A percentile compares a stretch with the other conserved stretches of the same genome.
These are phyloP conservation scores for Pteromalus puparum DNA, from an alignment of 1,140 invertebrate genomes.

Conservation along the genomic window DNA sequence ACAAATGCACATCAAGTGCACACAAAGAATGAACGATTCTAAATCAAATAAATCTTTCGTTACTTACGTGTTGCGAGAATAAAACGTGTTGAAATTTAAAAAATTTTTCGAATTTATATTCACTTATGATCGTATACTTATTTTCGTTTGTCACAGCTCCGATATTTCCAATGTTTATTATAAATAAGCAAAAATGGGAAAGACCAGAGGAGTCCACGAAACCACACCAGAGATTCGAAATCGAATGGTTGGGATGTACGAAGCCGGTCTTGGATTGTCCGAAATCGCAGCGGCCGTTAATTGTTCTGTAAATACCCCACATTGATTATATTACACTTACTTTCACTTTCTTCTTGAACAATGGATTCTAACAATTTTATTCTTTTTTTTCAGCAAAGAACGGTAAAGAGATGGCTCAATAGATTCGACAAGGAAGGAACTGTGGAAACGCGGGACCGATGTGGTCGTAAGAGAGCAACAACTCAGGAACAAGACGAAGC, in stretches of 20 bases:
- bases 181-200: conserved; percentile 63
- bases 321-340: neutral
- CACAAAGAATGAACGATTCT: no score
- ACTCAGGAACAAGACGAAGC: conserved; percentile 72
- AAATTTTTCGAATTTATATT: no score
- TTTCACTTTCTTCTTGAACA: neutral
- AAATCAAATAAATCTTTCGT: no score
- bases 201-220: conserved; percentile 73
- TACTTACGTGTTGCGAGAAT: no score
- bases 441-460: conserved; percentile 71
- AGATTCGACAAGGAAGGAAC: conserved; percentile 73
- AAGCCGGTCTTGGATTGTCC: conserved; percentile 70
- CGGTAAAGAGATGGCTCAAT: conserved; percentile 73
- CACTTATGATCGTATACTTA: no score
- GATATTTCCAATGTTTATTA: neutral
- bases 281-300: conserved; percentile 72
- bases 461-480: conserved; percentile 73
- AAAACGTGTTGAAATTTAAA: no score
- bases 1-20: no score
- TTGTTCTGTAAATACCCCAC: conserved; percentile 65
- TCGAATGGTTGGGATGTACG: conserved; percentile 74
- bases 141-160: neutral
- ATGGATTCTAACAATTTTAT: neutral
- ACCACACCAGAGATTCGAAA: conserved; percentile 73
- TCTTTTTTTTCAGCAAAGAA: conserved; percentile 68